Base-by-base conservation (phyloP, 2,113 vertebrate species). In the Siniperca knerii region DNA sequence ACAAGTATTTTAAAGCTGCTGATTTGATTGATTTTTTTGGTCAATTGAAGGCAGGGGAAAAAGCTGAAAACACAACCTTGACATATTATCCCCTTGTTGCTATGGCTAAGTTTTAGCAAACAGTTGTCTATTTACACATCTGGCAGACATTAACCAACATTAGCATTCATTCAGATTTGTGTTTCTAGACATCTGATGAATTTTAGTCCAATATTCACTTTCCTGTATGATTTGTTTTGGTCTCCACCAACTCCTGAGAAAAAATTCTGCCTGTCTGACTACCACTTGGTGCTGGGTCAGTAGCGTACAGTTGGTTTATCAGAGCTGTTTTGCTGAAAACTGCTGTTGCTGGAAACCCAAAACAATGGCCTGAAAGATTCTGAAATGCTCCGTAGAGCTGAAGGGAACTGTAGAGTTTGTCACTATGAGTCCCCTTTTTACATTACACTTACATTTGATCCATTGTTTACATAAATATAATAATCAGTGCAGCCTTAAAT, bases 401-500 rank as follows among this genome's bases (percentile, higher is more conserved):
- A 70, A 55, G 40, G 35, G 18, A 52, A 73, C 16, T 29, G 16
- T 29, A 58, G 21, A 20, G 40, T 62, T 62, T 55, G 52, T 67
- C 18, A n/a, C 12, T 37, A 11, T 20, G 29, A 58, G 48, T 62
- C 35, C 23, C 16, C 10, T 10, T 67, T 50, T 50, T 18, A 82
- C 18, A 18, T 62, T 42, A 76, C 55, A 42, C 37, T 58, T 20
- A 44, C 67, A 72, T 23, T 64, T 52, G 20, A 70, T 35, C 54
- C 37, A 25, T 35, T 68, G 61, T 69, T 69, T 46, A 48, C 64
- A 8, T 33, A 21, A 66, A 77, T 70, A 16, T 67, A 55, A 55
- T 42, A 52, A 70, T 75, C 48, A 52, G 20, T 64, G 48, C n/a
- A 16, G 33, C 61, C 50, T 50, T 65, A 77, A 74, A 60, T 67